phyloP scores from a whole-genome alignment of 2,113 vertebrate genomes.

The Tachysurus vachellii region DNA sequence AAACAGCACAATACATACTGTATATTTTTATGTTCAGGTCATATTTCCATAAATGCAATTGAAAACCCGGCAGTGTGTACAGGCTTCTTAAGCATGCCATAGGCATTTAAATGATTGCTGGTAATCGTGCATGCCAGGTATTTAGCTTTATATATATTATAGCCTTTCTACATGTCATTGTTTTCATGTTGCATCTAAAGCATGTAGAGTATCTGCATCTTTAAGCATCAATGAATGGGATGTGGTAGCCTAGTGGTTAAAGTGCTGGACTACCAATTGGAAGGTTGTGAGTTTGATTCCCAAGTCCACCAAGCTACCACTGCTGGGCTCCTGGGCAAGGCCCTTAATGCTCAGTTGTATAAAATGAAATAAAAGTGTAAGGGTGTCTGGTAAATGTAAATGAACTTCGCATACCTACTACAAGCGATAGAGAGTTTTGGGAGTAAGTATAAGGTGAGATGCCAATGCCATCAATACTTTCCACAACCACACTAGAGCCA shows the following conservation, averaged over 20 bases:
- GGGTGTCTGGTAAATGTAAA: too few species aligned
- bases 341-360: too few species aligned
- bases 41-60: not conserved
- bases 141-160: not conserved
- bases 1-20: not conserved
- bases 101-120: not conserved
- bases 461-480: constrained; percentile 60
- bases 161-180: not conserved
- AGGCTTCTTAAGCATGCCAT: not conserved
- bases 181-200: not conserved
- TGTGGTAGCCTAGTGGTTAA: too few species aligned
- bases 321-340: too few species aligned
- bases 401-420: constrained; percentile 63
- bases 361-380: too few species aligned
- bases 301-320: too few species aligned
- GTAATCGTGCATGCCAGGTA: not conserved
- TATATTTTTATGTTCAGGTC: not conserved
- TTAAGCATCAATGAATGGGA: not conserved
- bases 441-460: constrained; percentile 65
- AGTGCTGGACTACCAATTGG: too few species aligned
- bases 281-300: too few species aligned
- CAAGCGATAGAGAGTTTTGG: constrained; percentile 68
- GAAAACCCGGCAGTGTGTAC: not conserved
- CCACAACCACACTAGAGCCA: constrained; percentile 37
- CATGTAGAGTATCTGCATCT: not conserved